These are phyloP conservation scores for Hippocampus zosterae DNA, from an alignment of 2,113 vertebrate genomes.

Conservation along the genomic window DNA sequence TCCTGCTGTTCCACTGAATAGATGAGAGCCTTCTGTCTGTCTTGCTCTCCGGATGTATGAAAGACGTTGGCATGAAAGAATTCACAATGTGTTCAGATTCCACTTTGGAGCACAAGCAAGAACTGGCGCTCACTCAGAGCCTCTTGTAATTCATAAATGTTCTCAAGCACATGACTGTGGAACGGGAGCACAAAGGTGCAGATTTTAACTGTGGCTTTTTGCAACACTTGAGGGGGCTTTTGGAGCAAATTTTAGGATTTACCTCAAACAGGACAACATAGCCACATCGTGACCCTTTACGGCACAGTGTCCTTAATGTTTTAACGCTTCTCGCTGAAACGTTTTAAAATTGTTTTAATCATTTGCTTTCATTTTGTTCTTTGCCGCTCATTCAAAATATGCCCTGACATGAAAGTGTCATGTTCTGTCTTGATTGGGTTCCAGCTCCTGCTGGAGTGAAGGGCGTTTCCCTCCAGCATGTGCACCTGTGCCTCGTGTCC, in stretches of 20 bases:
- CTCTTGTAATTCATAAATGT: neutral
- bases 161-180: neutral
- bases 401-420: too few species aligned
- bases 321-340: too few species aligned
- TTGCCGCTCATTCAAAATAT: too few species aligned
- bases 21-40: slow-evolving; percentile 33
- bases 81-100: slow-evolving; percentile 31
- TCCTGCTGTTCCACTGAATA: slow-evolving; percentile 49
- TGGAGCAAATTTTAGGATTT: too few species aligned
- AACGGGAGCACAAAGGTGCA: neutral
- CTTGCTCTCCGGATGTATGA: slow-evolving; percentile 30
- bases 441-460: too few species aligned
- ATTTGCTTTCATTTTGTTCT: neutral
- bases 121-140: slow-evolving; percentile 1
- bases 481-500: too few species aligned
- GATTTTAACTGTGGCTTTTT: neutral
- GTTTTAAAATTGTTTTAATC: too few species aligned
- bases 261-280: too few species aligned
- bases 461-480: too few species aligned
- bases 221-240: neutral
- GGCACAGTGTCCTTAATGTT: neutral
- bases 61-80: slow-evolving; percentile 33
- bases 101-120: slow-evolving; percentile 5
- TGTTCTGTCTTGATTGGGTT: too few species aligned
- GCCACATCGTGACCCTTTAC: too few species aligned